Percentiles rank a stretch among this genome's conserved stretches.
phyloP scores from a whole-genome alignment of 2,797 vertebrate species.

The Chiroxiphia lanceolata region DNA sequence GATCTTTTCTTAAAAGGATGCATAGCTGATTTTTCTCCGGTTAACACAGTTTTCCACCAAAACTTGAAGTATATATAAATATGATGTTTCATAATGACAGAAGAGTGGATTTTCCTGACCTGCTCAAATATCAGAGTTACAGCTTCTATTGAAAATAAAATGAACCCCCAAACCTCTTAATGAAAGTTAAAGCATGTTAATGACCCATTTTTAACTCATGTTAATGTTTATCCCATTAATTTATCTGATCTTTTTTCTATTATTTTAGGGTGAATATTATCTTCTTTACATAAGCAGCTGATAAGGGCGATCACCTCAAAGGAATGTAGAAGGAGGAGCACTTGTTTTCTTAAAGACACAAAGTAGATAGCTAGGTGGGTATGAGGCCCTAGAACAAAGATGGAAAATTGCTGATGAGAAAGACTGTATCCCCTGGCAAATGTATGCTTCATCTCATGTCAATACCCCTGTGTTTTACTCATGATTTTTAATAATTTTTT shows the following conservation, averaged over 20 bases:
- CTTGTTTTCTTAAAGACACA: not conserved
- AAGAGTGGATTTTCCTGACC: not conserved
- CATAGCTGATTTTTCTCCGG: not conserved
- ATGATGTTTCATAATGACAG: not conserved
- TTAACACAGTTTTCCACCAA: not conserved
- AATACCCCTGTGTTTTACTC: not conserved
- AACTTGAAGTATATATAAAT: not conserved
- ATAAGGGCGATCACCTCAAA: not conserved
- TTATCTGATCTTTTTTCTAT: not conserved
- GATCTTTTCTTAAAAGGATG: not conserved
- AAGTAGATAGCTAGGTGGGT: not conserved
- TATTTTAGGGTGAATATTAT: not conserved
- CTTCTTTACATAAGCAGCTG: not conserved
- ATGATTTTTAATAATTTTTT: not conserved
- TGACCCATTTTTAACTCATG: not conserved
- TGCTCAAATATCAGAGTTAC: not conserved
- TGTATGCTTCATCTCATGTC: not conserved
- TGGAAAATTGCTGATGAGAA: not conserved
- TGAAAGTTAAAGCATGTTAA: not conserved
- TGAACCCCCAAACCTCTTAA: not conserved
- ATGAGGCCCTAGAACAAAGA: not conserved
- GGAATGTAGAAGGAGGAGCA: not conserved
- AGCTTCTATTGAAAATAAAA: not conserved
- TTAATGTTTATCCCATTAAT: not conserved
- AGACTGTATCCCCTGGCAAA: not conserved